Percentiles rank a stretch among this genome's conserved stretches.
Conservation (phyloP, 2,113 vertebrate species). For the Alosa alosa region DNA sequence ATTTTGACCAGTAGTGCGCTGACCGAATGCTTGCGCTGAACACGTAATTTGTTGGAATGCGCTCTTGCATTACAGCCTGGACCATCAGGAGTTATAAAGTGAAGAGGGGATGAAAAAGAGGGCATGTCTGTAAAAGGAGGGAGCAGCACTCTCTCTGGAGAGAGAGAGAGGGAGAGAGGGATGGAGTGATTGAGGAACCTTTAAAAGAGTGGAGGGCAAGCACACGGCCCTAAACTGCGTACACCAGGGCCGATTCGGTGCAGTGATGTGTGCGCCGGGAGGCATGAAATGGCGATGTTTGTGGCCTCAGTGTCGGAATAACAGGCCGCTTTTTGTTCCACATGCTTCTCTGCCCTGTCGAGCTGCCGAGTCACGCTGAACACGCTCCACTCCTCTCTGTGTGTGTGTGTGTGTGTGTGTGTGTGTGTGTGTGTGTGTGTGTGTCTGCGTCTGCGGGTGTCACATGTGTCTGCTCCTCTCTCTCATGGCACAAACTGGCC, state of each 20-base stretch:
- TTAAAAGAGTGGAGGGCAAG: neutral
- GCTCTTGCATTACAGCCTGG: conserved; percentile 8
- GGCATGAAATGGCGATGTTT: conserved; percentile 48
- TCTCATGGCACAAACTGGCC: too few species aligned
- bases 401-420: too few species aligned
- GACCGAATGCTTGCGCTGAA: conserved; percentile 27
- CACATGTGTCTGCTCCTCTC: conserved; percentile 24
- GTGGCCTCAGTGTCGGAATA: conserved; percentile 24
- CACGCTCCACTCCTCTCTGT: neutral
- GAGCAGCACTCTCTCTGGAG: neutral
- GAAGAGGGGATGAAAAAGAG: conserved; percentile 21
- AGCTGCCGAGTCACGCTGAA: conserved; percentile 46
- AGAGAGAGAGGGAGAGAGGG: conserved; percentile 6
- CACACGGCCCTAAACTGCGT: neutral
- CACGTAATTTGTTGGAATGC: conserved; percentile 30
- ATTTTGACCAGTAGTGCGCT: conserved; percentile 2
- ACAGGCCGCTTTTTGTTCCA: conserved; percentile 47
- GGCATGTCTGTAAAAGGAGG: conserved; percentile 20
- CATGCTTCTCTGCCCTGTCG: conserved; percentile 49
- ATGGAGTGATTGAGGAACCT: neutral
- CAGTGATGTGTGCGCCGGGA: conserved; percentile 42
- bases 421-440: neutral
- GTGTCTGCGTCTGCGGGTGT: neutral
- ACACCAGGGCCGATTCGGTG: conserved; percentile 60
- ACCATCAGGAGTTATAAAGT: conserved; percentile 24